Percentiles rank a stretch among this genome's conserved stretches.
phyloP scores from a whole-genome alignment of 2,888 invertebrate species.

The Eledone cirrhosa region DNA sequence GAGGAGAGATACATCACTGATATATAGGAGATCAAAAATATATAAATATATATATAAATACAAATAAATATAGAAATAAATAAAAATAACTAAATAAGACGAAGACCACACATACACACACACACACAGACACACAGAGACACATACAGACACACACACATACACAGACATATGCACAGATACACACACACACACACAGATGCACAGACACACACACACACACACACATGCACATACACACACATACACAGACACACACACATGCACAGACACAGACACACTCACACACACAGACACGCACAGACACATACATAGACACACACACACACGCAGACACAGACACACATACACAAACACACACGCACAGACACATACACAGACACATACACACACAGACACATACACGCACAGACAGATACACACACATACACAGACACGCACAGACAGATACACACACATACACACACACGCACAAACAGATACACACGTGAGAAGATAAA shows the following conservation, averaged over 20 bases:
- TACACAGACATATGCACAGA: background rate
- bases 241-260: background rate
- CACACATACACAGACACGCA: background rate
- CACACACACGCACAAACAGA: background rate
- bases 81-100: no score
- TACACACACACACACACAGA: background rate
- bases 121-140: background rate
- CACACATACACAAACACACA: no score
- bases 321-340: no score
- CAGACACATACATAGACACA: no score
- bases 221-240: background rate
- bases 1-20: background rate
- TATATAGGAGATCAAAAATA: background rate
- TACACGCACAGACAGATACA: background rate
- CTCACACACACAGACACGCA: background rate
- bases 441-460: background rate
- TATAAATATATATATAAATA: background rate
- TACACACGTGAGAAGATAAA: background rate
- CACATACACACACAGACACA: background rate
- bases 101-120: background rate
- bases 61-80: background rate
- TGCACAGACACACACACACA: background rate
- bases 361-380: background rate
- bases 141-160: background rate
- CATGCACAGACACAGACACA: background rate